These are phyloP conservation scores for Corythucha ciliata DNA, from an alignment of 2,888 invertebrate genomes.

Conservation along the genomic window DNA sequence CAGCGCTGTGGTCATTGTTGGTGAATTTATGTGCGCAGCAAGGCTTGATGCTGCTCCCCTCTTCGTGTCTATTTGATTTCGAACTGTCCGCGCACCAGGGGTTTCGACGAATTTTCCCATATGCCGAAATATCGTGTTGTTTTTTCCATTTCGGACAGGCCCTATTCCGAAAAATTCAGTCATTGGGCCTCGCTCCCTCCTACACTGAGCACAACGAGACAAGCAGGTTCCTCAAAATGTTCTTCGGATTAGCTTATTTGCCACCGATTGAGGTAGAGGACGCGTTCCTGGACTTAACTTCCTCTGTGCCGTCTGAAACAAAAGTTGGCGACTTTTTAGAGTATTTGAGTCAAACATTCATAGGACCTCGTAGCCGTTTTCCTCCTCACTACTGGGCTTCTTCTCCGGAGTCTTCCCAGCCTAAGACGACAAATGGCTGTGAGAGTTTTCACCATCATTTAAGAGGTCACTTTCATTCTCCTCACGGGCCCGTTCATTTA, in stretches of 20 bases:
- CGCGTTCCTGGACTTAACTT: neutral
- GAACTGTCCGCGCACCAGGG: too few relatives aligned
- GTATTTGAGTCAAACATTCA: neutral
- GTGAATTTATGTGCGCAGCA: too few relatives aligned
- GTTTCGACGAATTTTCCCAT: too few relatives aligned
- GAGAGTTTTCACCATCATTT: too few relatives aligned
- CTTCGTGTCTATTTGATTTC: too few relatives aligned
- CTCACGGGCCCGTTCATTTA: too few relatives aligned
- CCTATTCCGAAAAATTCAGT: constrained; percentile 4
- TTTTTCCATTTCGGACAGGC: constrained; percentile 5
- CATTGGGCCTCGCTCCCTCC: neutral
- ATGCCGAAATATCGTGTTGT: too few relatives aligned
- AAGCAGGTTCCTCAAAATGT: constrained; percentile 1
- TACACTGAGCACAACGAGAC: constrained; percentile 5
- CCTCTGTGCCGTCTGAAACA: neutral
- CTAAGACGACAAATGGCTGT: constrained; percentile 4
- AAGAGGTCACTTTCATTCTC: too few relatives aligned
- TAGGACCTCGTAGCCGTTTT: constrained; percentile 4
- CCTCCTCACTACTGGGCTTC: neutral
- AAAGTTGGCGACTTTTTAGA: neutral
- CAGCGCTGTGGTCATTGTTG: too few relatives aligned
- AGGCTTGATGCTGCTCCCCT: too few relatives aligned
- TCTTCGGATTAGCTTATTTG: neutral
- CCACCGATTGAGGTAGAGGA: constrained; percentile 1
- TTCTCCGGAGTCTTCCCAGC: constrained; percentile 2